Conservation (phyloP, 1,140 invertebrate species). For the Melipona quadrifasciata region DNA sequence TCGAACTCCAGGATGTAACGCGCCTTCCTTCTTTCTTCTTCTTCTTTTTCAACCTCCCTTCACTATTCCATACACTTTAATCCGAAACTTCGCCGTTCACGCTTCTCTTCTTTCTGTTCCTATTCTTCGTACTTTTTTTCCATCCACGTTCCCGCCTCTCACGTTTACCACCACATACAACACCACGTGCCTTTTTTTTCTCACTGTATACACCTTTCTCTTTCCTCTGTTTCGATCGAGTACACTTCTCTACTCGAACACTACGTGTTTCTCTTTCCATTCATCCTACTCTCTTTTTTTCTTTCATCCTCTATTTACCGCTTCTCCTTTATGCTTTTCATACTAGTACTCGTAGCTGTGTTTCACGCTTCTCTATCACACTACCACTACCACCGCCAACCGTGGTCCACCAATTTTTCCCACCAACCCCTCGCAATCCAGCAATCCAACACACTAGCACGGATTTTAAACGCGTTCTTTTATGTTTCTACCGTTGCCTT, state of each 20-base stretch:
- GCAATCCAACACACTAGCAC: neutral
- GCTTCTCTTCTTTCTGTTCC: neutral
- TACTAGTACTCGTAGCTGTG: neutral
- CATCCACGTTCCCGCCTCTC: constrained; percentile 9
- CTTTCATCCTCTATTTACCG: neutral
- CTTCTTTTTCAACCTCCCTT: constrained; percentile 8
- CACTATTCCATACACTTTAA: constrained; percentile 4
- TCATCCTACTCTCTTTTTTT: neutral
- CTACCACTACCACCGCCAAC: neutral
- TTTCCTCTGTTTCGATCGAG: constrained; percentile 40
- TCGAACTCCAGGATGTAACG: constrained; percentile 69
- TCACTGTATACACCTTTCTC: constrained; percentile 4
- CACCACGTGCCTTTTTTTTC: neutral
- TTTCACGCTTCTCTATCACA: neutral
- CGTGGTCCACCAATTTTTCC: neutral
- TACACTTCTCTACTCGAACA: neutral
- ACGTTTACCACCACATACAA: neutral
- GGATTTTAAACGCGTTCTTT: neutral
- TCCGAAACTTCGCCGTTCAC: constrained; percentile 28
- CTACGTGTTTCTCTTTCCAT: constrained; percentile 21
- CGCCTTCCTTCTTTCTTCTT: constrained; percentile 34
- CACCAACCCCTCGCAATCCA: neutral
- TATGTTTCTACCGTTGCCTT: neutral
- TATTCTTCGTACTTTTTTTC: neutral
- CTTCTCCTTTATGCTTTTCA: neutral